Evolutionary conservation across 2,113 vertebrate genomes (phyloP), one percentile per base, ranked within the genome.

Genomic region (Empidonax alnorum): DNA sequence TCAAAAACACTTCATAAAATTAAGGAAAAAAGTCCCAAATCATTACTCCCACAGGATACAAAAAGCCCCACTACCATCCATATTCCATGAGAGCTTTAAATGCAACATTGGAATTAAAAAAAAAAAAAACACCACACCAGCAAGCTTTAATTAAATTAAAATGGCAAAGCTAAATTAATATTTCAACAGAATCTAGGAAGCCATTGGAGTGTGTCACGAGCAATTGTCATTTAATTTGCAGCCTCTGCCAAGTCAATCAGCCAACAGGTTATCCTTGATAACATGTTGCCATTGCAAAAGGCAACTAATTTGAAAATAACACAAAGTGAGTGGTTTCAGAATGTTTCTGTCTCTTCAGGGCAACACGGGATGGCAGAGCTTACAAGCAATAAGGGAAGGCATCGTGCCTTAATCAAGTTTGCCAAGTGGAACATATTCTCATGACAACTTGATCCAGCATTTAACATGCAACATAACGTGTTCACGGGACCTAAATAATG

Each of bases 121-220:
- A 12, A 31, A 23, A 24, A 9, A 28, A 30, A 37, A 35, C 10
- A 59, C 17, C 6, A 37, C 44, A 9, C 42, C 30, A 20, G 31
- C 8, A 24, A 44, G 52, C 88, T 71, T 95, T 93, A 96, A 96
- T 97, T 93, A 95, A 96, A 97, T 96, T 93, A 91, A 94, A 97
- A 96, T 90, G 72, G 84, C 93, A 94, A 87, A 85, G 74, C 95
- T 97, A 93, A 97, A 97, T 95, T 96, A 97, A 83, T 94, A 95
- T 92, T 94, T 96, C 97, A 95, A 85, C 84, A 84, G 80, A 74
- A 95, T 66, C 88, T 80, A 81, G 15, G 2, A 94, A 95, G 76
- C 87, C 89, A 94, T 56, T 81, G 93, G 58, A 96, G 90, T 78
- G 65, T 89, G 95, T 83, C 80, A 94, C 89, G 85, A 97, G 88